phyloP scores from a whole-genome alignment of 2,113 vertebrate species.

The Oncorhynchus mykiss region DNA sequence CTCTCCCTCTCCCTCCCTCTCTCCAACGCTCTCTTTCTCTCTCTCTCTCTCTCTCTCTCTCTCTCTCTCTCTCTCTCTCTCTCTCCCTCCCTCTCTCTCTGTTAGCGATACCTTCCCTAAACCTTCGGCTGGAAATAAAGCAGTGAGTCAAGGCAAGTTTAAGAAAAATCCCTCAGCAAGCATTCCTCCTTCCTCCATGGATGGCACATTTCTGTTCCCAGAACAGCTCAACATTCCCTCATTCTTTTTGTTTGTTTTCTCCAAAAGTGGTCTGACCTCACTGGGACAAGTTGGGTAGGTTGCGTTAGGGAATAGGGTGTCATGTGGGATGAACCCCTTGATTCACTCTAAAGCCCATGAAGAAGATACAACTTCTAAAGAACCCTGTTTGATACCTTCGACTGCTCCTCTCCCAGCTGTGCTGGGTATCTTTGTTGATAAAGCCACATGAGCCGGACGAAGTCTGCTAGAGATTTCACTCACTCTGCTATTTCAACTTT shows the following conservation, averaged over 20 bases:
- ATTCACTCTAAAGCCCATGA: neutral
- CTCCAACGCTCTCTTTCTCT: slow-evolving; percentile 7
- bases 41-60: slow-evolving; percentile 18
- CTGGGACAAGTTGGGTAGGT: neutral
- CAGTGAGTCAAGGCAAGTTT: neutral
- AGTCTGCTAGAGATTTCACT: slow-evolving; percentile 35
- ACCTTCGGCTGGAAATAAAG: slow-evolving; percentile 43
- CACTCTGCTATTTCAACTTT: slow-evolving; percentile 24
- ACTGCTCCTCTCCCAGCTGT: slow-evolving; percentile 35
- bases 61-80: no score
- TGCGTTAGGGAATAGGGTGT: no score
- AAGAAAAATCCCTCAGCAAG: no score
- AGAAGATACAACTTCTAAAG: slow-evolving; percentile 33
- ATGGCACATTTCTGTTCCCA: neutral
- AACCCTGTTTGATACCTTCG: slow-evolving; percentile 54
- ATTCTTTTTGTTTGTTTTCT: slow-evolving; percentile 1
- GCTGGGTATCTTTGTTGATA: slow-evolving; percentile 55
- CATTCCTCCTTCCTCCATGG: neutral
- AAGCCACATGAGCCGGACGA: slow-evolving; percentile 43
- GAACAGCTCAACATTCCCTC: neutral
- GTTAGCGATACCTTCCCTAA: slow-evolving; percentile 66
- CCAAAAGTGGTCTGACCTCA: slow-evolving; percentile 1
- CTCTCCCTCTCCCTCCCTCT: neutral
- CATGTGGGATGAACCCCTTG: neutral
- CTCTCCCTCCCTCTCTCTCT: slow-evolving; percentile 29